Evolutionary conservation across 2,888 invertebrate genomes (phyloP).

Genomic region (Calameuta idolon): DNA sequence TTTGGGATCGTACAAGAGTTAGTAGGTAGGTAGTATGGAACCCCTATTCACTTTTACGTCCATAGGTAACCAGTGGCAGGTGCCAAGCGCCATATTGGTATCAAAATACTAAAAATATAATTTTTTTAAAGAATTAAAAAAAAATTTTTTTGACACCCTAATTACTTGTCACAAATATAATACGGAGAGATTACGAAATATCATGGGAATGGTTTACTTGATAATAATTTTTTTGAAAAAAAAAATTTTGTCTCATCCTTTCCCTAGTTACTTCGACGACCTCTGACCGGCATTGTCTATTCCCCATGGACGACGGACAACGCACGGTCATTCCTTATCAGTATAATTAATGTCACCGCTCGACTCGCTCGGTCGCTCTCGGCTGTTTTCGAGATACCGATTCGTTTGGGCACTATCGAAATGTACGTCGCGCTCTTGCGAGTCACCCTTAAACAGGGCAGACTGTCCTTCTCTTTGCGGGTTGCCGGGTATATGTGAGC

Average conservation of each 20-base stretch:
- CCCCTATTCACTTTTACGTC: not conserved
- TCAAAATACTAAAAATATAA: not conserved
- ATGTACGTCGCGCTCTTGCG: slow-evolving; percentile 7
- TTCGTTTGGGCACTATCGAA: slow-evolving; percentile 2
- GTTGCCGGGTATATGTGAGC: not conserved
- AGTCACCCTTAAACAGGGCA: not conserved
- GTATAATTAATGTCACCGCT: slow-evolving; percentile 17
- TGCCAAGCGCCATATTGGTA: not conserved
- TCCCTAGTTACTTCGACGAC: not conserved
- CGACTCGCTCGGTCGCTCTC: slow-evolving; percentile 7
- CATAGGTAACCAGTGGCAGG: not conserved
- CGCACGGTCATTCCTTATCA: slow-evolving; percentile 19
- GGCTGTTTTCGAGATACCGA: slow-evolving; percentile 16
- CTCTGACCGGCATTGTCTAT: slow-evolving; percentile 14
- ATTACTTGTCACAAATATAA: not conserved
- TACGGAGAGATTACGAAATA: not conserved
- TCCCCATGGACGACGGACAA: slow-evolving; percentile 7
- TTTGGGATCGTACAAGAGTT: not conserved
- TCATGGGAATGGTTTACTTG: not conserved
- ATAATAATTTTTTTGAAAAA: not conserved
- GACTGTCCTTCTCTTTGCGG: not conserved
- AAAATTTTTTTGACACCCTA: not conserved
- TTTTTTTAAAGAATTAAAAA: not conserved
- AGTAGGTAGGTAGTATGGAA: not conserved
- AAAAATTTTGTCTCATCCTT: not conserved